Evolutionary conservation across 2,888 invertebrate species (phyloP).

Genomic region (Prosopocoilus inquinatus): DNA sequence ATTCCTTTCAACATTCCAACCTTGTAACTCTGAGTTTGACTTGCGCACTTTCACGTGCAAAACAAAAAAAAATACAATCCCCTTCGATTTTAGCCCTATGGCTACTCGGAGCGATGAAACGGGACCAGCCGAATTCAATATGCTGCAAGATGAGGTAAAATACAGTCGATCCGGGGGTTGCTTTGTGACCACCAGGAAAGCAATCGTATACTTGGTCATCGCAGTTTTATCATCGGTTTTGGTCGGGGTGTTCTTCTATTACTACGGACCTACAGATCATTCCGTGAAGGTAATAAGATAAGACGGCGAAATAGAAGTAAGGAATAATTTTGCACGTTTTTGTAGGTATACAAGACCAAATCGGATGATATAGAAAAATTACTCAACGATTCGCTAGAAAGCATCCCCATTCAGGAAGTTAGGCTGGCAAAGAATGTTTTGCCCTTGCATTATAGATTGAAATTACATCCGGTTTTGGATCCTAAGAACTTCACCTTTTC

Average conservation of each 20-base stretch:
- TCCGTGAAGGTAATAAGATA: too few relatives aligned
- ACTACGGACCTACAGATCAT: constrained; percentile 38
- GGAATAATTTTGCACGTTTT: constrained; percentile 3
- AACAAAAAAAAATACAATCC: too few relatives aligned
- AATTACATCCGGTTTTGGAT: constrained; percentile 43
- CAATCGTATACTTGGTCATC: constrained; percentile 50
- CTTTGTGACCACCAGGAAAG: constrained; percentile 60
- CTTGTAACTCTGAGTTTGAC: too few relatives aligned
- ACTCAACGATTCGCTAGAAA: constrained; percentile 41
- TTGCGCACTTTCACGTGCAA: too few relatives aligned
- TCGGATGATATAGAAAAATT: constrained; percentile 43
- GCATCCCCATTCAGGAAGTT: constrained; percentile 36
- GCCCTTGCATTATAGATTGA: constrained; percentile 41
- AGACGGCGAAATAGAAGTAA: too few relatives aligned
- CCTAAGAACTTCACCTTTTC: constrained; percentile 45
- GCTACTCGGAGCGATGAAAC: too few relatives aligned
- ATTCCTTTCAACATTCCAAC: too few relatives aligned
- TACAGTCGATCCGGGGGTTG: constrained; percentile 62
- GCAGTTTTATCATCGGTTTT: constrained; percentile 38
- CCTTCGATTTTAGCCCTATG: too few relatives aligned
- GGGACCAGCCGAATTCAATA: constrained; percentile 57
- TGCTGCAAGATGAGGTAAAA: constrained; percentile 58
- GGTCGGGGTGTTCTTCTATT: constrained; percentile 44
- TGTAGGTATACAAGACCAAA: constrained; percentile 34
- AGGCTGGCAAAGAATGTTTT: constrained; percentile 36